Conservation (phyloP, 1,140 invertebrate genomes). For the Drosophila santomea region DNA sequence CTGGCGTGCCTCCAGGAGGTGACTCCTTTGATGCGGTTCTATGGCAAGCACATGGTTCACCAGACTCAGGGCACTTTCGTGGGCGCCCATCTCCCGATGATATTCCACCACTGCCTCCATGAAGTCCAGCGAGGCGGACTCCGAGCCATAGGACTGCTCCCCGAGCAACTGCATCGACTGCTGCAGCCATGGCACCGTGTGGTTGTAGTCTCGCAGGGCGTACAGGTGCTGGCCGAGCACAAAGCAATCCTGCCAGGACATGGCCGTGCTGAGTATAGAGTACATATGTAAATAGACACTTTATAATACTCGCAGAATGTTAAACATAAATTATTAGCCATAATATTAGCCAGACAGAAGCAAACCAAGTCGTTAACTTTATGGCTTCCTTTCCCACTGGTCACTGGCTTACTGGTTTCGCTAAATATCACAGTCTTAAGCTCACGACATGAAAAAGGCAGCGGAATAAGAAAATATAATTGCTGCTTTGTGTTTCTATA, state of each 20-base stretch:
- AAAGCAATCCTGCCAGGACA: slow-evolving; percentile 96
- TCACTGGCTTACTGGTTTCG: not conserved
- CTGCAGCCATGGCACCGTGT: slow-evolving; percentile 96
- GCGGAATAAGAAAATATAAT: slow-evolving; percentile 3
- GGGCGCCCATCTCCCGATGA: slow-evolving; percentile 93
- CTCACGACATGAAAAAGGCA: slow-evolving; percentile 2
- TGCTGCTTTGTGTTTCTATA: not conserved
- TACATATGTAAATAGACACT: too few species aligned
- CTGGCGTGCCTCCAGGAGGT: slow-evolving; percentile 91
- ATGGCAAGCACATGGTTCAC: slow-evolving; percentile 94
- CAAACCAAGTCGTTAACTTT: not conserved
- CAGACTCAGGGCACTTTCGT: slow-evolving; percentile 92
- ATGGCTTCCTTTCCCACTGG: not conserved
- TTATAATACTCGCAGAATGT: too few species aligned
- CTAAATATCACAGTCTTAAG: not conserved
- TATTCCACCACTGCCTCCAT: slow-evolving; percentile 72
- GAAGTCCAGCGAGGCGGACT: slow-evolving; percentile 62
- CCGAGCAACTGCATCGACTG: slow-evolving; percentile 87
- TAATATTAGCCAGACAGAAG: not conserved
- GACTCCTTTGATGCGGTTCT: slow-evolving; percentile 92
- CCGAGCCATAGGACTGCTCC: slow-evolving; percentile 49
- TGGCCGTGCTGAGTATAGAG: slow-evolving; percentile 64
- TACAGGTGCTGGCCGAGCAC: slow-evolving; percentile 97
- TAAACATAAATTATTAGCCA: too few species aligned
- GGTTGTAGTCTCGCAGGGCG: slow-evolving; percentile 96